Evolutionary conservation across 35 echinoderm and acorn worm species (phyloP).

Genomic region (Eucidaris tribuloides): DNA sequence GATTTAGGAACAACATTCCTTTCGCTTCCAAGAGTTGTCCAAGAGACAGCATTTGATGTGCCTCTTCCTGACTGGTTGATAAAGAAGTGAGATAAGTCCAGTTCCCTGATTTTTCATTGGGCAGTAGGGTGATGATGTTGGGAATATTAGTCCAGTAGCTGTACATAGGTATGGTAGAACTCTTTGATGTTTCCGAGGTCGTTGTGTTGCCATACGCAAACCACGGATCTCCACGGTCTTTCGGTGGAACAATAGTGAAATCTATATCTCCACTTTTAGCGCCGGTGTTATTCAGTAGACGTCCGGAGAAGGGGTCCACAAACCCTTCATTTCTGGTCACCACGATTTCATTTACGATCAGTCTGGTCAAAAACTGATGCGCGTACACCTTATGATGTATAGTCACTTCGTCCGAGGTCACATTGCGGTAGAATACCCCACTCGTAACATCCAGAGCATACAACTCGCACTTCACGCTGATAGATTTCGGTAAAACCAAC

Average conservation of each 20-base stretch:
- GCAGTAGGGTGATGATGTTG: constrained; percentile 43
- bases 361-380: constrained; percentile 57
- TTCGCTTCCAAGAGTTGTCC: background rate
- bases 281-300: background rate
- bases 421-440: constrained; percentile 59
- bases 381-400: constrained; percentile 79
- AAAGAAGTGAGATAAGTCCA: constrained; percentile 88
- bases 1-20: constrained; percentile 38
- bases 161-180: constrained; percentile 31
- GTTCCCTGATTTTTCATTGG: background rate
- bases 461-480: background rate
- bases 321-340: constrained; percentile 5
- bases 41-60: background rate
- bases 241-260: background rate
- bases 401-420: background rate
- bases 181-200: constrained; percentile 56
- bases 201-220: constrained; percentile 47
- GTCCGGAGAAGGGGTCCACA: constrained; percentile 10
- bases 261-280: constrained; percentile 36
- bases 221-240: constrained; percentile 1
- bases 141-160: constrained; percentile 80
- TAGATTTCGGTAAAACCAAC: constrained; percentile 10
- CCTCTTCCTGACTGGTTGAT: constrained; percentile 25
- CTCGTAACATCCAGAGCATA: constrained; percentile 72
- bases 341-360: constrained; percentile 74